Evolutionary conservation across 1,140 invertebrate species (phyloP), one percentile per base, ranked within the genome.

Genomic region (Habropoda laboriosa): DNA sequence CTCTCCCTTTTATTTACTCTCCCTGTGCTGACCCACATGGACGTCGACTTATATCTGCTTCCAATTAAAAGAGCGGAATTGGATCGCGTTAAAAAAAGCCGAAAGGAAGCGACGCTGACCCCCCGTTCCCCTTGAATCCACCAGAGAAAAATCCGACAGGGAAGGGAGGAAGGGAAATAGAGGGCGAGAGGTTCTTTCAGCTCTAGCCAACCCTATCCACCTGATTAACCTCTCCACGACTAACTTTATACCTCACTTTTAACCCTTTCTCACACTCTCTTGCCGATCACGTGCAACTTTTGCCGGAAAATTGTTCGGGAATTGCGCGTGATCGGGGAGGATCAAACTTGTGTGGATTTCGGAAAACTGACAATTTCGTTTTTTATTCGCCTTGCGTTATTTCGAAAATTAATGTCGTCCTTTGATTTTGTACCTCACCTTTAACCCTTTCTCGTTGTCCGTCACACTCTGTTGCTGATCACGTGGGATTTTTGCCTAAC

Each of bases 21-120:
- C 58, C n/a, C 27, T 27, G 13, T 38, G 30, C 49, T 66, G 61
- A 66, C 73, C 73, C 73, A 75, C 38, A 75, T 75, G 73, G 5
- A 5, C 27, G 57, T 16, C 60, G 27, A 55, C 47, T 75, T 55
- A 40, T 75, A 75, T 75, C 73, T 75, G 61, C 60, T 75, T 64
- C 60, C 73, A 75, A 75, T 75, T 75, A 75, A 75, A 75, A 64
- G 60, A 38, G 49, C 24, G 60, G 27, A 51, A 75, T 53, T 64
- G 73, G 38, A 75, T 75, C 72, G 60, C 49, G 38, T 64, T 51
- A 64, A 45, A 64, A 75, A 74, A 75, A 64, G 72, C 12, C 42
- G 57, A 71, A 45, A 58, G 66, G 35, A 53, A 68, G 32, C 47
- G 42, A 16, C 32, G 18, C 49, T 68, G 66, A 58, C 68, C 53